A percentile compares a stretch with the other conserved stretches of the same genome.
Evolutionary conservation across 2,888 invertebrate species (phyloP).

Genomic region (Hedya salicella): DNA sequence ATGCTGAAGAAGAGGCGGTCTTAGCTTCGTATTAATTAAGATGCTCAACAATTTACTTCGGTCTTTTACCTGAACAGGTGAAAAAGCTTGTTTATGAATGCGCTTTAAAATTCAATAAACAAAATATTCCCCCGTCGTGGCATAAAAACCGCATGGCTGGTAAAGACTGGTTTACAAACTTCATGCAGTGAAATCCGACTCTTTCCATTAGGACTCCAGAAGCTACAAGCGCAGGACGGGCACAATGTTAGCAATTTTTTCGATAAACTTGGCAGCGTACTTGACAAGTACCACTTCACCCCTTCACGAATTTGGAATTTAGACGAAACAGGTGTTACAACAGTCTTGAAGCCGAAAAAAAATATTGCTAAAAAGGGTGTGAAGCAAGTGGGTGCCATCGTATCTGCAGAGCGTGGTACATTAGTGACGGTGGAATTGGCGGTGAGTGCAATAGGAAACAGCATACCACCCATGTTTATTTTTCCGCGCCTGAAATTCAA

Average conservation of each 20-base stretch:
- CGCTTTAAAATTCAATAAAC: constrained; percentile 40
- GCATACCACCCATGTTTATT: constrained; percentile 51
- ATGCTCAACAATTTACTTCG: constrained; percentile 42
- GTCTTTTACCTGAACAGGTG: constrained; percentile 44
- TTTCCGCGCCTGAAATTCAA: constrained; percentile 52
- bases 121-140: constrained; percentile 44
- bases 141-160: constrained; percentile 41
- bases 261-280: constrained; percentile 40
- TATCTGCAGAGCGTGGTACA: constrained; percentile 49
- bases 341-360: constrained; percentile 52
- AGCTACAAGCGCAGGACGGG: constrained; percentile 48
- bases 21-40: constrained; percentile 33
- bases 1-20: constrained; percentile 26
- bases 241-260: constrained; percentile 46
- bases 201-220: constrained; percentile 49
- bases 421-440: constrained; percentile 47
- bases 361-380: constrained; percentile 47
- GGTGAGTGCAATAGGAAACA: constrained; percentile 46
- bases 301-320: constrained; percentile 50
- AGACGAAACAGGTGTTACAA: constrained; percentile 53
- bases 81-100: constrained; percentile 43
- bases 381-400: constrained; percentile 50
- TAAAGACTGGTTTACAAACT: constrained; percentile 46
- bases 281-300: constrained; percentile 43
- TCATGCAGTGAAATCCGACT: constrained; percentile 43